A percentile compares a stretch with the other conserved stretches of the same genome.
Evolutionary conservation across 37 sponge, comb jelly and placozoan species (phyloP).

Genomic region (Eunapius fragilis): DNA sequence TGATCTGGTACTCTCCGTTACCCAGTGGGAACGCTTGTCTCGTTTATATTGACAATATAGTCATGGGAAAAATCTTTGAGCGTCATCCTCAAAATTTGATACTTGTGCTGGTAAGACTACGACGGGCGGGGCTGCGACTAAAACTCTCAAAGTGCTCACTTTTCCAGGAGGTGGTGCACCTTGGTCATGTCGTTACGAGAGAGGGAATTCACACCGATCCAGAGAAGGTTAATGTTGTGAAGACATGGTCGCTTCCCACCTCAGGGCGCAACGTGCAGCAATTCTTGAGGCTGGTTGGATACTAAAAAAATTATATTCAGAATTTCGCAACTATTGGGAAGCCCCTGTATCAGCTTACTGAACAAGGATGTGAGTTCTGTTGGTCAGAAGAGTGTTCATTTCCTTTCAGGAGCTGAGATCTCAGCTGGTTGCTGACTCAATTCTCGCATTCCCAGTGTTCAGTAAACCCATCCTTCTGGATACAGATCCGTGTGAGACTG

Average conservation of each 20-base stretch:
- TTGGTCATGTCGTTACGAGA: conserved; percentile 33
- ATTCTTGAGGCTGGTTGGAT: conserved; percentile 28
- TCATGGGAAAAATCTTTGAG: conserved; percentile 29
- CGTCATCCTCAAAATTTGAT: conserved; percentile 3
- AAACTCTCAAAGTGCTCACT: conserved; percentile 3
- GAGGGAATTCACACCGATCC: conserved; percentile 21
- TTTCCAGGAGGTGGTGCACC: not conserved
- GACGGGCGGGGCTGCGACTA: conserved; percentile 10
- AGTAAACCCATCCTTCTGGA: not conserved
- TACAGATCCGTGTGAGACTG: not conserved
- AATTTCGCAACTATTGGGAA: conserved; percentile 16
- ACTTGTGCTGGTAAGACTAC: not conserved
- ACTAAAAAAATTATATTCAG: conserved; percentile 15
- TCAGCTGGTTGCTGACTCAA: not conserved
- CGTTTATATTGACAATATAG: conserved; percentile 47
- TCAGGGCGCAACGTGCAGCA: conserved; percentile 8
- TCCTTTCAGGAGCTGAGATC: conserved; percentile 3
- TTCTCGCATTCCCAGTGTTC: not conserved
- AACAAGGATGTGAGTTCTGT: conserved; percentile 6
- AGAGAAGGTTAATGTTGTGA: conserved; percentile 11
- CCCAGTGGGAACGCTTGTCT: conserved; percentile 14
- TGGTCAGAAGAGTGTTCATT: conserved; percentile 31
- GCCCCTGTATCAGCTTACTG: conserved; percentile 35
- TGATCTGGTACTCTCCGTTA: conserved; percentile 20
- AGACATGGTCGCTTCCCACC: conserved; percentile 30